Evolutionary conservation across 2,888 invertebrate species (phyloP).

Genomic region (Phania funesta): DNA sequence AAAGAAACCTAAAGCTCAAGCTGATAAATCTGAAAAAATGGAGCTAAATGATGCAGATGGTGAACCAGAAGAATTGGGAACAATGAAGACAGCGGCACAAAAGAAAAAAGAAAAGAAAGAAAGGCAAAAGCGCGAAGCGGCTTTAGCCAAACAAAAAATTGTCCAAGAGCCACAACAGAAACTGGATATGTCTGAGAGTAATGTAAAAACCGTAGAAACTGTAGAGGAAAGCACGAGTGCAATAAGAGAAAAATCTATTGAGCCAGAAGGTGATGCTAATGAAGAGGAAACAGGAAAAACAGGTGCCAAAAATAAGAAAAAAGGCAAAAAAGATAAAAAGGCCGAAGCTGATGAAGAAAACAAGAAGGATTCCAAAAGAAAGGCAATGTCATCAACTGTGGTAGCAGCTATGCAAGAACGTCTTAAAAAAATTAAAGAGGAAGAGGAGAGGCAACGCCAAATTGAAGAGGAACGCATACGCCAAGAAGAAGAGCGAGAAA

Average conservation of each 20-base stretch:
- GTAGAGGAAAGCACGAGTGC: conserved; percentile 70
- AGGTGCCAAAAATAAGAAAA: conserved; percentile 76
- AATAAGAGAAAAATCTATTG: conserved; percentile 63
- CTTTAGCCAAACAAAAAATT: conserved; percentile 78
- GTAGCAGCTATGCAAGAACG: conserved; percentile 96
- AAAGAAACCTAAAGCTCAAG: conserved; percentile 70
- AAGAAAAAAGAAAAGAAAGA: conserved; percentile 95
- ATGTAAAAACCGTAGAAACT: conserved; percentile 70
- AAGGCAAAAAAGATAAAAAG: conserved; percentile 79
- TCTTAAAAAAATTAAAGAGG: conserved; percentile 92
- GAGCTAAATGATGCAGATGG: conserved; percentile 72
- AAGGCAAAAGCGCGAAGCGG: conserved; percentile 87
- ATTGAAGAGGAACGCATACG: conserved; percentile 91
- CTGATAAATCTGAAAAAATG: conserved; percentile 61
- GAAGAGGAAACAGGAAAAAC: conserved; percentile 63
- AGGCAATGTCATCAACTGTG: conserved; percentile 90
- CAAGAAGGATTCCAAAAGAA: conserved; percentile 82
- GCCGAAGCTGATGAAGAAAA: conserved; percentile 81
- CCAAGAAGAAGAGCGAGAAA: conserved; percentile 88
- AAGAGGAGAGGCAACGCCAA: conserved; percentile 87
- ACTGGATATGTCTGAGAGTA: conserved; percentile 77
- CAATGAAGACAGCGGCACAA: conserved; percentile 90
- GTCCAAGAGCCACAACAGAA: conserved; percentile 75
- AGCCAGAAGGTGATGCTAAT: conserved; percentile 73
- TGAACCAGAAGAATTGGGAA: conserved; percentile 82